Evolutionary conservation across 2,113 vertebrate species (phyloP), one percentile per base, ranked within the genome.

Genomic region (Aspidoscelis tigris): DNA sequence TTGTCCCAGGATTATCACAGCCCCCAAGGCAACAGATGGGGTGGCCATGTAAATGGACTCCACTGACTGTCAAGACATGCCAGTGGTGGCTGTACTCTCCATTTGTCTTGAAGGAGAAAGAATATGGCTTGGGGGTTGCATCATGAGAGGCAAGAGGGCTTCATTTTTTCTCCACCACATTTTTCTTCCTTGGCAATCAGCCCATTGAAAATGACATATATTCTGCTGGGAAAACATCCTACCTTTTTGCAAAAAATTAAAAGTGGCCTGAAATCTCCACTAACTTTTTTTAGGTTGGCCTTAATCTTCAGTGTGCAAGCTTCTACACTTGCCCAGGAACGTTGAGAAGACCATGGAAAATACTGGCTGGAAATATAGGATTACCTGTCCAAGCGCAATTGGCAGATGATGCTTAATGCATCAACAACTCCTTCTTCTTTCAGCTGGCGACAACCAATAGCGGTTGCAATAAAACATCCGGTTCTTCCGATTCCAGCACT

Each of bases 401-500:
- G 97, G 92, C 99, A 99, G 89, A 97, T 97, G 83, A 99, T 98
- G 85, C 96, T 96, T 89, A 99, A 85, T 0, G 96, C 93, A n/a
- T 99, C 97, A 11, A 99, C 99, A 44, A 93, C 92, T 58, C 97
- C 98, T 86, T 98, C 97, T 89, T 96, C 89, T 93, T 96, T 97
- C 92, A 99, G 78, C 93, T 99, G 98, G 76, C 90, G 97, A 85
- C 98, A 99, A 82, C 98, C 98, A 81, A 99, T 98, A 55, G 97
- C 95, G 0, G 97, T 98, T 79, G 98, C 98, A 76, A 99, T 99
- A 91, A 99, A 99, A 89, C 99, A 99, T 20, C 99, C 99, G 0
- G 99, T 99, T 84, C 99, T 97, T 71, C 99, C 98, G 85, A 99
- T 99, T 84, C 99, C 99, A 71, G 99, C 99, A 80, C 99, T 99